These are phyloP conservation scores for Microctenopoma lineatum DNA, from an alignment of 2,797 vertebrate genomes.

Conservation along the genomic window DNA sequence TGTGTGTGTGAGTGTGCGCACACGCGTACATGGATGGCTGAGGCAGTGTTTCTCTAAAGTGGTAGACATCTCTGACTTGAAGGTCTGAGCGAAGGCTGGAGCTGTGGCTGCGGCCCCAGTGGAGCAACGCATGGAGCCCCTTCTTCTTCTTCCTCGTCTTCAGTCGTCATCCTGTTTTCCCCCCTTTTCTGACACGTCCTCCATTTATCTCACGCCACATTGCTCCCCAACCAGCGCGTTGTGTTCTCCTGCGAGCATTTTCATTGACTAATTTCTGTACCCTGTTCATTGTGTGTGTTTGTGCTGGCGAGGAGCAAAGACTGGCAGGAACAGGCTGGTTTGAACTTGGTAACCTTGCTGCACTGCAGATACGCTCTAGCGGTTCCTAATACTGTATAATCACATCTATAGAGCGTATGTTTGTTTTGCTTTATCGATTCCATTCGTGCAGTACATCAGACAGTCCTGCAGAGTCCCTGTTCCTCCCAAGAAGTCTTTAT, in stretches of 20 bases:
- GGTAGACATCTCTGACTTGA: slow-evolving; percentile 60
- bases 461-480: slow-evolving; percentile 8
- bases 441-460: slow-evolving; percentile 23
- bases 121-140: slow-evolving; percentile 58
- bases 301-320: slow-evolving; percentile 8
- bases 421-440: slow-evolving; percentile 61
- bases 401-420: slow-evolving; percentile 33
- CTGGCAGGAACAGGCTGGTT: slow-evolving; percentile 43
- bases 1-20: slow-evolving; percentile 9
- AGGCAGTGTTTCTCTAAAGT: slow-evolving; percentile 44
- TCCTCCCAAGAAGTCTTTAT: slow-evolving; percentile 9
- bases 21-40: slow-evolving; percentile 22
- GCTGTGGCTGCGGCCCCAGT: slow-evolving; percentile 53
- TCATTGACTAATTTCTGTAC: slow-evolving; percentile 51
- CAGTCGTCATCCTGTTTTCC: slow-evolving; percentile 26
- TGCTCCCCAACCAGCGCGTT: slow-evolving; percentile 34
- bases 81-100: slow-evolving; percentile 61
- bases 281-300: slow-evolving; percentile 13
- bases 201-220: slow-evolving; percentile 19
- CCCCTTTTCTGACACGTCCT: background rate
- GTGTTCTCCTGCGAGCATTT: slow-evolving; percentile 49
- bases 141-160: slow-evolving; percentile 52
- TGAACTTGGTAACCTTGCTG: slow-evolving; percentile 63
- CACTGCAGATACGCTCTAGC: slow-evolving; percentile 57
- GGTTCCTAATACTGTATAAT: slow-evolving; percentile 51